Percentiles rank a stretch among this genome's conserved stretches.
These are phyloP conservation scores for Meles meles DNA, from an alignment of 2,113 vertebrate genomes.

Conservation along the genomic window DNA sequence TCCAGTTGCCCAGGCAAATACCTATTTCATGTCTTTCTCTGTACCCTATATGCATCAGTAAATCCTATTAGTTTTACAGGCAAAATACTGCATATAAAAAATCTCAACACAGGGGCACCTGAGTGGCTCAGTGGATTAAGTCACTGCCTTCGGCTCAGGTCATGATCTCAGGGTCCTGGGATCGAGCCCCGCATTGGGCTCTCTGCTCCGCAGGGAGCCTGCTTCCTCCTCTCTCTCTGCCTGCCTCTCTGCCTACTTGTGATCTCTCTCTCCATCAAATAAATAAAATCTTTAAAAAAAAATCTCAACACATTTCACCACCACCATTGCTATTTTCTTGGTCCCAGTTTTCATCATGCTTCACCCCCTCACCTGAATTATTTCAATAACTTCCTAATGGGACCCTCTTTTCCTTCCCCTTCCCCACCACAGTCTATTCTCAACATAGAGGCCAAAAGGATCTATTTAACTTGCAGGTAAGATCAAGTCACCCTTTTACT, in stretches of 20 bases:
- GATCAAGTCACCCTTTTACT: neutral
- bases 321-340: neutral
- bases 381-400: neutral
- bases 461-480: neutral
- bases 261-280: no score
- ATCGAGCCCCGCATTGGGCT: no score
- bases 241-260: no score
- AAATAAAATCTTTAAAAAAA: no score
- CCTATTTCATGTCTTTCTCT: neutral
- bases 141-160: no score
- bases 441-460: neutral
- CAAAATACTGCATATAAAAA: neutral
- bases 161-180: no score
- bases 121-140: no score
- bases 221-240: no score
- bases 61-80: neutral
- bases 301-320: neutral
- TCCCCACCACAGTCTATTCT: neutral
- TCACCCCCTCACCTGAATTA: neutral
- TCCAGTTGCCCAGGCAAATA: neutral
- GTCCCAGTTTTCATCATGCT: neutral
- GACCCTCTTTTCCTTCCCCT: neutral
- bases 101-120: neutral
- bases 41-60: neutral
- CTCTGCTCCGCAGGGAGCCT: no score